Percentiles rank a stretch among this genome's conserved stretches.
These are phyloP conservation scores for Sphaeridia pumilis DNA, from an alignment of 2,888 invertebrate genomes.

Conservation along the genomic window DNA sequence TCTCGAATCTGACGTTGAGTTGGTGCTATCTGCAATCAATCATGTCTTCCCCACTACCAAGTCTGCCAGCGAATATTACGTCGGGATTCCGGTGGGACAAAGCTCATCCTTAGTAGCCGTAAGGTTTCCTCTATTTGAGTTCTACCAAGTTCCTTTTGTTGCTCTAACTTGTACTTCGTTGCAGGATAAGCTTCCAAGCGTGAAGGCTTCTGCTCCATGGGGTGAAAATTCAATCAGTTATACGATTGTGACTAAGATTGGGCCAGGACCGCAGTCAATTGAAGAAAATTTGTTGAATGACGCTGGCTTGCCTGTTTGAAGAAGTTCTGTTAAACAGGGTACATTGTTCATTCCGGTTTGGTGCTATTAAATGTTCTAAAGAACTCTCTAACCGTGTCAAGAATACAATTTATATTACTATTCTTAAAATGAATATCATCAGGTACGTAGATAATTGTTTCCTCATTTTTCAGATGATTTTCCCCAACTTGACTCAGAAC, in stretches of 20 bases:
- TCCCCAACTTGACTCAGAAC: too few species aligned
- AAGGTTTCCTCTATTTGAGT: not conserved
- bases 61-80: conserved; percentile 43
- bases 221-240: conserved; percentile 57
- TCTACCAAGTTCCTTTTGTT: not conserved
- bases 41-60: conserved; percentile 54
- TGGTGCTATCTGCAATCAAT: conserved; percentile 55
- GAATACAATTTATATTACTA: too few species aligned
- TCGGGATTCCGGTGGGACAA: conserved; percentile 40
- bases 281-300: conserved; percentile 45
- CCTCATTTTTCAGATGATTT: too few species aligned
- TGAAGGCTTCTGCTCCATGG: conserved; percentile 41
- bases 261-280: conserved; percentile 49
- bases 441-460: too few species aligned
- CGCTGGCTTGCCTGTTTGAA: conserved; percentile 45
- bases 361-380: too few species aligned
- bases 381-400: too few species aligned
- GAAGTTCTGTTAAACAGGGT: too few species aligned
- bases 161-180: not conserved
- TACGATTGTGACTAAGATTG: conserved; percentile 70
- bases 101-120: not conserved
- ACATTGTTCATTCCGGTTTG: too few species aligned
- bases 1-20: conserved; percentile 59
- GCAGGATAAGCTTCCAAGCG: conserved; percentile 5
- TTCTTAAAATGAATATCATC: too few species aligned